Base-by-base conservation (phyloP, 2,888 invertebrate species). In the Lasioglossum villosulum region DNA sequence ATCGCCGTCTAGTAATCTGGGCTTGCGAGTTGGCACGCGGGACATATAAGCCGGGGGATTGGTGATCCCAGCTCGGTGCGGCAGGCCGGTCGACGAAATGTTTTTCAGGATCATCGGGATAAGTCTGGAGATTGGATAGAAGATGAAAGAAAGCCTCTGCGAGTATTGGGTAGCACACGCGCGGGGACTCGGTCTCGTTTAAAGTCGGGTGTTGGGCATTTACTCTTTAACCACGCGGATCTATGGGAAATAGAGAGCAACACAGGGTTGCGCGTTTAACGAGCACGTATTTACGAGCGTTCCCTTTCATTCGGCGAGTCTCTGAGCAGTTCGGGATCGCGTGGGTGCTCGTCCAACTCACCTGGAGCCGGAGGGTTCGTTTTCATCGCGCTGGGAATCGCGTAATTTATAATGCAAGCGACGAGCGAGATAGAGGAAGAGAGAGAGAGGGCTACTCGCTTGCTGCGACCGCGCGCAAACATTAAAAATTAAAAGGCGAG, bases 241-340 rank as follows among this genome's bases (percentile, higher is more conserved):
- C 34, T 48, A 71, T 19, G 5, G 59, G 83, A 70, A 83, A 83
- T 37, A 71, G 19, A 37, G 30, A 52, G 74, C 74, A 80, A 56
- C 52, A 16, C 68, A 16, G 39, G 45, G 34, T 27, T 23, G 71
- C 34, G 75, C 83, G 71, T 83, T 83, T 72, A 83, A 83, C 66
- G 83, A 83, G 83, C 30, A 48, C 75, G 63, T 66, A 83, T 83
- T 83, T 83, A 83, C 45, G 37, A 75, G 30, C 59, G 48, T 37
- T 68, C 37, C 66, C 42, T 72, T 72, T 83, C 75, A 75, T 48
- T 39, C 30, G 48, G 34, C 30, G 48, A 0, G 52, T 71, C 30
- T 34, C 75, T 75, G n/a, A 75, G 42, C 52, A 63, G 39, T 34
- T 52, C 72, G 42, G 48, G 52, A 63, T 66, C 39, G 23, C 75